A percentile compares a stretch with the other conserved stretches of the same genome.
Conservation (phyloP, 2,888 invertebrate genomes). For the Hedya salicella region DNA sequence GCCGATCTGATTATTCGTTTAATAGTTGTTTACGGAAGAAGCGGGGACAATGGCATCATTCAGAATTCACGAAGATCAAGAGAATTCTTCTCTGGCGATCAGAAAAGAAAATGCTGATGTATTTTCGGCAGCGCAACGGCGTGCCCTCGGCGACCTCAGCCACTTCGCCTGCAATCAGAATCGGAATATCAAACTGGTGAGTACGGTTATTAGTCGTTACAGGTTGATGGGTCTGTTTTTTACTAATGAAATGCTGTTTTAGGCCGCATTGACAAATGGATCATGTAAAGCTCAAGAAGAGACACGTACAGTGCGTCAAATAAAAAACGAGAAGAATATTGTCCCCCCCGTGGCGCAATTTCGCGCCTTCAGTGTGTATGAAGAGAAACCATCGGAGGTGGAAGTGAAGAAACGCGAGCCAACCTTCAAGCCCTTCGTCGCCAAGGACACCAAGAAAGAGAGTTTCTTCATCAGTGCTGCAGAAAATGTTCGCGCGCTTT, state of each 20-base stretch:
- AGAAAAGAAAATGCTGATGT: constrained; percentile 82
- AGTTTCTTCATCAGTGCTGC: constrained; percentile 68
- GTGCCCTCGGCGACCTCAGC: constrained; percentile 87
- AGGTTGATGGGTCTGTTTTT: constrained; percentile 29
- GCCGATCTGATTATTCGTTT: constrained; percentile 58
- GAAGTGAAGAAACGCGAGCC: constrained; percentile 77
- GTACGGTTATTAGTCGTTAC: constrained; percentile 54
- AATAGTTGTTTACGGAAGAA: constrained; percentile 71
- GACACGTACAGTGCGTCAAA: constrained; percentile 75
- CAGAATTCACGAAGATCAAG: constrained; percentile 91
- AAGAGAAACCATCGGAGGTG: constrained; percentile 84
- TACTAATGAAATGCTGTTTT: constrained; percentile 47
- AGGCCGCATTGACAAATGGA: constrained; percentile 78
- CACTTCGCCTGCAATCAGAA: constrained; percentile 84
- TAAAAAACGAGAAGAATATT: constrained; percentile 81
- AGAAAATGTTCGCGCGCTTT: constrained; percentile 70
- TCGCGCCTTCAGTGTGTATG: constrained; percentile 91
- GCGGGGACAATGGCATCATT: constrained; percentile 88
- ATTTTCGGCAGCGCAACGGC: constrained; percentile 83
- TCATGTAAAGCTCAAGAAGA: constrained; percentile 80
- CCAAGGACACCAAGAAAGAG: constrained; percentile 72
- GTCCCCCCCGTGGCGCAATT: constrained; percentile 88
- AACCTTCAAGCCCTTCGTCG: constrained; percentile 74
- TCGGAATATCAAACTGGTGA: constrained; percentile 83
- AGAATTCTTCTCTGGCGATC: constrained; percentile 86